phyloP scores from a whole-genome alignment of 2,113 vertebrate genomes.

The Toxostoma redivivum region DNA sequence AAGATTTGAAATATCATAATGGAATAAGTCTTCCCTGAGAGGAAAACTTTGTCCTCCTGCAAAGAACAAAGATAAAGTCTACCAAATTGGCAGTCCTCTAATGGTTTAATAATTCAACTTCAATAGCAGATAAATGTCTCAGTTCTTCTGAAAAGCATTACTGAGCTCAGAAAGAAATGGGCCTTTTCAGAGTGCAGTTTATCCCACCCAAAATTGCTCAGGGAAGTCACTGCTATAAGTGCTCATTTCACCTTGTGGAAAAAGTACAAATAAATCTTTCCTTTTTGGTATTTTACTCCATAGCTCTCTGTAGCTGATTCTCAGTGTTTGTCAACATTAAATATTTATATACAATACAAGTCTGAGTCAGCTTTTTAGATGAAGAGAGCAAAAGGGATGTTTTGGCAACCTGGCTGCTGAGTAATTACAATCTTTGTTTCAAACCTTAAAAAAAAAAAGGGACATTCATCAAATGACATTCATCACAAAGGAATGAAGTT shows the following conservation, averaged over 20 bases:
- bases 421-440: neutral
- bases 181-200: neutral
- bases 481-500: neutral
- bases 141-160: neutral
- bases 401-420: neutral
- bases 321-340: neutral
- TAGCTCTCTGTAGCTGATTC: neutral
- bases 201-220: neutral
- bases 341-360: neutral
- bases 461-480: neutral
- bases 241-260: neutral
- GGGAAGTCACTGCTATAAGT: neutral
- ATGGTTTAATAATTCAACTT: neutral
- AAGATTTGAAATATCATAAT: neutral
- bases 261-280: neutral
- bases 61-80: neutral
- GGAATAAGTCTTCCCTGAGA: neutral
- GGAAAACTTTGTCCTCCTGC: neutral
- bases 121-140: neutral
- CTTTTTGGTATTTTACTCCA: neutral
- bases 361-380: neutral
- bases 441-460: neutral
- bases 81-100: neutral
- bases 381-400: neutral
- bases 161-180: neutral